Evolutionary conservation across 2,888 invertebrate species (phyloP).

Genomic region (Acronicta psi): DNA sequence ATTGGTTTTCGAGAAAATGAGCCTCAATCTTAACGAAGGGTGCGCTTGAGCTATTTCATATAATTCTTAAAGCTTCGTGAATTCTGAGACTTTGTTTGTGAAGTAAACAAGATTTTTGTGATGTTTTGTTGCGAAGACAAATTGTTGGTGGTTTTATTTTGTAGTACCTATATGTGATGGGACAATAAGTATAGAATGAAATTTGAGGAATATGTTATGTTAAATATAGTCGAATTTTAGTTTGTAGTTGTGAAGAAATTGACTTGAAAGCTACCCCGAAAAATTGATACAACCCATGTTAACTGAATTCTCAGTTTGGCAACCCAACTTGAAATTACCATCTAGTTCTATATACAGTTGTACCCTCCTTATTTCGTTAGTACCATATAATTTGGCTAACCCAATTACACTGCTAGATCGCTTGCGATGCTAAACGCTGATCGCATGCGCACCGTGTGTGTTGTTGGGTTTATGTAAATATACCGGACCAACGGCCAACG

Average conservation of each 20-base stretch:
- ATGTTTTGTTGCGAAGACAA: conserved; percentile 11
- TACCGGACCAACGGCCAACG: conserved; percentile 41
- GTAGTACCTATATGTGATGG: neutral
- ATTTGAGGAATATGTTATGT: too few relatives aligned
- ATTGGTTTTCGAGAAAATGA: conserved; percentile 81
- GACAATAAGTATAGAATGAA: neutral
- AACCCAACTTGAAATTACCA: conserved; percentile 31
- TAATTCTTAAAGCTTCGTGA: conserved; percentile 45
- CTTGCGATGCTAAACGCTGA: conserved; percentile 56
- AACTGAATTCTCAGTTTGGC: conserved; percentile 9
- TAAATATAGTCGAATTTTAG: neutral
- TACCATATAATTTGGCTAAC: conserved; percentile 44
- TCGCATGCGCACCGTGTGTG: conserved; percentile 48
- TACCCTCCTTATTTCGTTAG: conserved; percentile 28
- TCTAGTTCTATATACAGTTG: conserved; percentile 42
- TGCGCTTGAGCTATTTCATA: conserved; percentile 57
- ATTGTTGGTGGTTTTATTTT: conserved; percentile 14
- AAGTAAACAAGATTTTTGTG: conserved; percentile 38
- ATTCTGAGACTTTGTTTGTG: conserved; percentile 26
- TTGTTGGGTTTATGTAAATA: conserved; percentile 57
- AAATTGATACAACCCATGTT: conserved; percentile 4
- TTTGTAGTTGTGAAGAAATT: neutral
- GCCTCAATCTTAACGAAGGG: conserved; percentile 67
- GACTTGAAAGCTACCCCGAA: neutral
- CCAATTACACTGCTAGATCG: conserved; percentile 42